Conservation (phyloP, 2,888 invertebrate species). For the Thecocarcelia acutangulata region DNA sequence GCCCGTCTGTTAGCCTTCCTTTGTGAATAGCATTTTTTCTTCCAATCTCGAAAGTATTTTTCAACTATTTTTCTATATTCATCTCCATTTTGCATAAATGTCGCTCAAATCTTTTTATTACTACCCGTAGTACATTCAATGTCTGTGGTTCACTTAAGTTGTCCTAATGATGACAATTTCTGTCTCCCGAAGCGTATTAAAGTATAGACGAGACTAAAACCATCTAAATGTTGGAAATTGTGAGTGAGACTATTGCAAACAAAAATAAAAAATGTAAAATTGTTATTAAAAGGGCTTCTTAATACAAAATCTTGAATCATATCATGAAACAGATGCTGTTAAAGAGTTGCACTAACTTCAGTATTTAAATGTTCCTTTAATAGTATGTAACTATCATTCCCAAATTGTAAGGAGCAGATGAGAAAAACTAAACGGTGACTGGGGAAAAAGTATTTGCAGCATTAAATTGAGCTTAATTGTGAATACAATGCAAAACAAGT, state of each 20-base stretch:
- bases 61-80: not conserved
- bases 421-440: not conserved
- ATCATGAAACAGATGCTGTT: slow-evolving; percentile 64
- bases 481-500: no score
- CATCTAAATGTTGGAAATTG: slow-evolving; percentile 41
- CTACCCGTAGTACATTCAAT: no score
- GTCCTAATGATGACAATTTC: slow-evolving; percentile 59
- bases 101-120: slow-evolving; percentile 78
- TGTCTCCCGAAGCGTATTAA: slow-evolving; percentile 39
- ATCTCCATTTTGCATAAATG: slow-evolving; percentile 72
- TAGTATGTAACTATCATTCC: not conserved
- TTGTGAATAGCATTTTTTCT: slow-evolving; percentile 12
- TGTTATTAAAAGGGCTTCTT: slow-evolving; percentile 21
- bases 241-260: not conserved
- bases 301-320: slow-evolving; percentile 18
- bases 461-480: slow-evolving; percentile 17
- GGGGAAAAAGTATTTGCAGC: not conserved
- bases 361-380: slow-evolving; percentile 44
- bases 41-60: no score
- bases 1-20: slow-evolving; percentile 31
- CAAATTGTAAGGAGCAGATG: slow-evolving; percentile 20
- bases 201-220: slow-evolving; percentile 29
- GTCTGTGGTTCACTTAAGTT: slow-evolving; percentile 57
- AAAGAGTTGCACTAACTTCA: slow-evolving; percentile 55
- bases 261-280: slow-evolving; percentile 2